A percentile compares a stretch with the other conserved stretches of the same genome.
phyloP scores from a whole-genome alignment of 2,797 vertebrate species.

The Hippoglossus hippoglossus region DNA sequence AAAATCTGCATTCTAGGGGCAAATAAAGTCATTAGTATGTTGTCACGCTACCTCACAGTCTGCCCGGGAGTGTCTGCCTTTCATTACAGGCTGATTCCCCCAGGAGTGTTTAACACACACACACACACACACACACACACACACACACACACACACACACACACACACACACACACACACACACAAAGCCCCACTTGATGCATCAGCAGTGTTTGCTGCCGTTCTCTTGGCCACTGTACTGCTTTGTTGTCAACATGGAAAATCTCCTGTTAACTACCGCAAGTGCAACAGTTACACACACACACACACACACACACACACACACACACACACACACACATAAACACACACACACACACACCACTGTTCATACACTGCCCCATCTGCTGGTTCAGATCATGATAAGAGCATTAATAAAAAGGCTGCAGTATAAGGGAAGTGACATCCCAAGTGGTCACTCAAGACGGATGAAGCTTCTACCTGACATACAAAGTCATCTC shows the following conservation, averaged over 20 bases:
- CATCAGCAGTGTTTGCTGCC: conserved; percentile 74
- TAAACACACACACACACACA: no score
- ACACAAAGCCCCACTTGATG: conserved; percentile 45
- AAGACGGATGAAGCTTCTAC: background rate
- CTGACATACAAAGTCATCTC: no score
- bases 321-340: conserved; percentile 13
- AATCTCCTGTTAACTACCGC: conserved; percentile 89
- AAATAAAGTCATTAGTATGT: conserved; percentile 62
- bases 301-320: conserved; percentile 4
- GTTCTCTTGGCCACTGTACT: conserved; percentile 85
- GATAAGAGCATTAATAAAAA: conserved; percentile 84
- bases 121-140: conserved; percentile 38
- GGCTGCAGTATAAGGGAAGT: conserved; percentile 43
- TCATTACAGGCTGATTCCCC: conserved; percentile 63
- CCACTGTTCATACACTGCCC: conserved; percentile 49
- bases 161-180: conserved; percentile 26
- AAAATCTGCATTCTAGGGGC: conserved; percentile 14
- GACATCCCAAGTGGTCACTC: background rate
- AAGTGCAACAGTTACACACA: conserved; percentile 73
- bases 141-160: conserved; percentile 32
- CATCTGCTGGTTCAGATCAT: conserved; percentile 84
- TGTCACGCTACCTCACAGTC: conserved; percentile 59
- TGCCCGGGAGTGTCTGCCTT: conserved; percentile 64
- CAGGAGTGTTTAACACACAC: conserved; percentile 44
- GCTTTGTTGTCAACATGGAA: conserved; percentile 91